phyloP scores from a whole-genome alignment of 2,113 vertebrate species.

The Alces alces region DNA sequence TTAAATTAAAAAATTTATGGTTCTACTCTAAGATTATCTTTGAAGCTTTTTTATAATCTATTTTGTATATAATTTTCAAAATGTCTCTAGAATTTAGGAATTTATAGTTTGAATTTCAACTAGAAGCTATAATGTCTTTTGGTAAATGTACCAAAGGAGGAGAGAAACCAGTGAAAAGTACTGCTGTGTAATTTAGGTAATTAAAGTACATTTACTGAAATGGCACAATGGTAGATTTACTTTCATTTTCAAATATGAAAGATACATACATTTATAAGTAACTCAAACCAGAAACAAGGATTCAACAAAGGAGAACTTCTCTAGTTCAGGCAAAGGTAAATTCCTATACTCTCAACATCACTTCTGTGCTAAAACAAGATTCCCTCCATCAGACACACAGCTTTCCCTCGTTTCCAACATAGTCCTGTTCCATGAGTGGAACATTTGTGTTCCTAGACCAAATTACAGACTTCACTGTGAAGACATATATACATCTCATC shows the following conservation, averaged over 20 bases:
- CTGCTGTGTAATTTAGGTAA: slow-evolving; percentile 40
- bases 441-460: neutral
- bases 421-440: neutral
- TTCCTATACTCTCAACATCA: neutral
- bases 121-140: slow-evolving; percentile 50
- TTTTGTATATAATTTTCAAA: slow-evolving; percentile 18
- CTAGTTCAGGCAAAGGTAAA: neutral
- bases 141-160: slow-evolving; percentile 61
- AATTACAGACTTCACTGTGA: neutral
- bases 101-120: slow-evolving; percentile 54
- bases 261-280: neutral
- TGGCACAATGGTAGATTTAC: neutral
- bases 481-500: neutral
- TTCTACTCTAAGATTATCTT: slow-evolving; percentile 20
- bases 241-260: slow-evolving; percentile 26
- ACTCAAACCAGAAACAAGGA: neutral
- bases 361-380: neutral
- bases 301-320: neutral
- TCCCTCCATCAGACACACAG: neutral
- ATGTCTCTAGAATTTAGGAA: slow-evolving; percentile 37
- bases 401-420: neutral
- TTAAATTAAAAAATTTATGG: slow-evolving; percentile 23
- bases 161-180: neutral
- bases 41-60: neutral
- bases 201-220: slow-evolving; percentile 4